These are phyloP conservation scores for Vombatus ursinus DNA, from an alignment of 2,113 vertebrate genomes.

Conservation along the genomic window DNA sequence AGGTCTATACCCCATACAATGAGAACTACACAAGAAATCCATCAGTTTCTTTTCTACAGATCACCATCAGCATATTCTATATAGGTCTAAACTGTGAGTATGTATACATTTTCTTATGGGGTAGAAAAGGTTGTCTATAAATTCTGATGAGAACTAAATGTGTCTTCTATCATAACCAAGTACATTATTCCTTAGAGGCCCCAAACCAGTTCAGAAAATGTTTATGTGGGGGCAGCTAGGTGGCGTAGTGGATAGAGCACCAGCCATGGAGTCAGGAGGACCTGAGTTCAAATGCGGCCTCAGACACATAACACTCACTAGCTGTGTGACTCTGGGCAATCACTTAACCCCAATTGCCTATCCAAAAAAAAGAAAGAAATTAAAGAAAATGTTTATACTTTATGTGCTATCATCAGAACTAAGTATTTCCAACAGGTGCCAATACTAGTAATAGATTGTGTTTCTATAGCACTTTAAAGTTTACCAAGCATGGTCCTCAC, in stretches of 20 bases:
- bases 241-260: too few relatives aligned
- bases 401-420: background rate
- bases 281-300: too few relatives aligned
- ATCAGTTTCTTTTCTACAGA: background rate
- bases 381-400: background rate
- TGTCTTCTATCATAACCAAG: background rate
- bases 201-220: background rate
- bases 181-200: background rate
- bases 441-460: background rate
- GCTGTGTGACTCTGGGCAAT: too few relatives aligned
- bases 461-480: background rate
- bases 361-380: too few relatives aligned
- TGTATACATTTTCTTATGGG: background rate
- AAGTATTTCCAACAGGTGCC: background rate
- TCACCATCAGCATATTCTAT: background rate
- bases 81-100: background rate
- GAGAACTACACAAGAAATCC: background rate
- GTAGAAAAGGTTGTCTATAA: background rate
- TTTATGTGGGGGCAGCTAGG: background rate
- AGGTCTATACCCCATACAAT: background rate
- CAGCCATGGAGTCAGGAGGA: too few relatives aligned
- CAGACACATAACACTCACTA: too few relatives aligned
- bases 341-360: too few relatives aligned
- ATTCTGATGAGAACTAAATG: background rate
- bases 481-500: background rate